phyloP scores from a whole-genome alignment of 2,797 vertebrate genomes.

The Gallinago stenura region DNA sequence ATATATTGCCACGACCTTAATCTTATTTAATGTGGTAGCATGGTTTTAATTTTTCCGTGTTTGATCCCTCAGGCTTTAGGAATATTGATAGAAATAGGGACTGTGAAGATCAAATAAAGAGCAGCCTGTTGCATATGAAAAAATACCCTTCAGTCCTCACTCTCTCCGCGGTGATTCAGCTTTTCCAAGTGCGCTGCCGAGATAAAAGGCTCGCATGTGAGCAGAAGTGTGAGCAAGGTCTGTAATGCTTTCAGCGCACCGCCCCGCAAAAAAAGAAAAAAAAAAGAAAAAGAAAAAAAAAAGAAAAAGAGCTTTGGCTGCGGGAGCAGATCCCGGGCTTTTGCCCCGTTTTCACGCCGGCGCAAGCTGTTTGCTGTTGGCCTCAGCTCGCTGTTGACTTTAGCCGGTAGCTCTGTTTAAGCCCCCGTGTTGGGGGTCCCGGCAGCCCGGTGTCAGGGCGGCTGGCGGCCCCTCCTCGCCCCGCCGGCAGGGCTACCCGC shows the following conservation, averaged over 20 bases:
- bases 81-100: conserved; percentile 44
- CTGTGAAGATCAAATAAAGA: conserved; percentile 50
- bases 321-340: neutral
- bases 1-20: conserved; percentile 49
- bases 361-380: conserved; percentile 31
- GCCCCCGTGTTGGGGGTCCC: neutral
- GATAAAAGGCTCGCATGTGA: conserved; percentile 19
- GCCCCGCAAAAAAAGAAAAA: neutral
- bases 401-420: conserved; percentile 62
- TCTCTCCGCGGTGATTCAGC: neutral
- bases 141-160: neutral
- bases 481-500: neutral
- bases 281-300: neutral
- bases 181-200: conserved; percentile 45
- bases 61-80: conserved; percentile 49
- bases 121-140: conserved; percentile 1
- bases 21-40: conserved; percentile 44
- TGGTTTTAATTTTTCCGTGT: conserved; percentile 67
- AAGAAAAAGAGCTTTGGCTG: neutral
- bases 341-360: neutral
- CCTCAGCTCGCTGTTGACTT: conserved; percentile 56
- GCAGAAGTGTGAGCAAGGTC: neutral
- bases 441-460: conserved; percentile 48
- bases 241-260: neutral
- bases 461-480: neutral